Conservation (phyloP, 1,140 invertebrate species). For the Pteromalus puparum region DNA sequence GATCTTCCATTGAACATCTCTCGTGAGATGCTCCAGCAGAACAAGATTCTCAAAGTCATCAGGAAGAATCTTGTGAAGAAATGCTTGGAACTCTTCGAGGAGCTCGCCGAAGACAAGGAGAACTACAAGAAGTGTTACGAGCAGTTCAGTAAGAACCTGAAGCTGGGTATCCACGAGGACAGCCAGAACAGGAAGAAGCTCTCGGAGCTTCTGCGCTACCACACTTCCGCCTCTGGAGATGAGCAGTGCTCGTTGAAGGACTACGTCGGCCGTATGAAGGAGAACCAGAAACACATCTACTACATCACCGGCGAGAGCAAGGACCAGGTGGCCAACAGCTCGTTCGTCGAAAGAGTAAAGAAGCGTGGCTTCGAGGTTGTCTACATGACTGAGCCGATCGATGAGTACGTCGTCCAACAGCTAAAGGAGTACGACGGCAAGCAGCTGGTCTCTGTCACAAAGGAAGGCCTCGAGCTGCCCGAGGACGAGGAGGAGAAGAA, state of each 20-base stretch:
- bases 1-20: conserved; percentile 99
- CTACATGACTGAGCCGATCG: conserved; percentile 99
- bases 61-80: conserved; percentile 99
- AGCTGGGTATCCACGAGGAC: conserved; percentile 98
- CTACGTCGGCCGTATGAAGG: conserved; percentile 98
- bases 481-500: conserved; percentile 99
- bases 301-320: conserved; percentile 98
- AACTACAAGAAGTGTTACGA: conserved; percentile 99
- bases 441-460: conserved; percentile 96
- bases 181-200: conserved; percentile 95
- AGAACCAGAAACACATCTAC: conserved; percentile 98
- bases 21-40: conserved; percentile 99
- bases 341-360: conserved; percentile 97
- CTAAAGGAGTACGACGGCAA: conserved; percentile 99
- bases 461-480: conserved; percentile 97
- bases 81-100: conserved; percentile 96
- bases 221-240: conserved; percentile 96
- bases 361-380: conserved; percentile 98
- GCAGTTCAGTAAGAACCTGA: conserved; percentile 98
- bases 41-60: conserved; percentile 98
- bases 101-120: conserved; percentile 96
- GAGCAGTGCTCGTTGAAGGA: conserved; percentile 95
- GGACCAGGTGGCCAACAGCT: conserved; percentile 96
- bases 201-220: conserved; percentile 93
- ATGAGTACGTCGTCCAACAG: conserved; percentile 99